Evolutionary conservation across 35 echinoderm and acorn worm genomes (phyloP), one percentile per base, ranked within the genome.

Genomic region (Apostichopus japonicus): DNA sequence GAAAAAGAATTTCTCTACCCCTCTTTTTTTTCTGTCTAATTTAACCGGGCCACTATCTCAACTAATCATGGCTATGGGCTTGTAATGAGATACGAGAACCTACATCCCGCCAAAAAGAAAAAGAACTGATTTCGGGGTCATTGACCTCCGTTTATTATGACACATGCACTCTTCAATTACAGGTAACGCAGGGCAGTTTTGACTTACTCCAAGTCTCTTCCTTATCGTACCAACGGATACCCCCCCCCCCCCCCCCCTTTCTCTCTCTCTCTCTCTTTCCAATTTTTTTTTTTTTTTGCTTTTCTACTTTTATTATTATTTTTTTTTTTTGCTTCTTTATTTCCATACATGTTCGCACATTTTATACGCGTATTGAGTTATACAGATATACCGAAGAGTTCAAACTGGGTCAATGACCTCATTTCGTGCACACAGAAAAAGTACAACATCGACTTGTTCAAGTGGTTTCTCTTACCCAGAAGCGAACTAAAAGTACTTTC

Each of bases 361-460:
- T 10, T 80, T 80, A 53, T 80, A 55, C 78, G 23, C 2, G 25
- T 17, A 27, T 14, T 44, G 33, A 44, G 33, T 44, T 44, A 44
- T 44, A 44, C 33, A 44, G 33, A 44, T 44, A 44, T 44, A 44
- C 33, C 33, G 33, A 52, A 33, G 56, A 84, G 81, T 84, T 84
- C 81, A 84, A 84, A 57, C 54, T 84, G 56, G 81, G 81, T 84
- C 81, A 84, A 10, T 84, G 81, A 84, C 81, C 81, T 84, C 81
- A 58, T 84, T 84, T 84, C 10, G 23, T 44, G 33, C 33, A 44
- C 33, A 44, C 33, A 44, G 0, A 6, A 17, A 84, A 84, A 84
- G 81, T 55, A 84, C 81, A 54, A 84, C 56, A 58, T 84, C 5
- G 81, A 84, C 81, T 84, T 84, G 56, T 54, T 58, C 81, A 57